These are phyloP conservation scores for Sylvia atricapilla DNA, from an alignment of 2,113 vertebrate genomes.

Conservation along the genomic window DNA sequence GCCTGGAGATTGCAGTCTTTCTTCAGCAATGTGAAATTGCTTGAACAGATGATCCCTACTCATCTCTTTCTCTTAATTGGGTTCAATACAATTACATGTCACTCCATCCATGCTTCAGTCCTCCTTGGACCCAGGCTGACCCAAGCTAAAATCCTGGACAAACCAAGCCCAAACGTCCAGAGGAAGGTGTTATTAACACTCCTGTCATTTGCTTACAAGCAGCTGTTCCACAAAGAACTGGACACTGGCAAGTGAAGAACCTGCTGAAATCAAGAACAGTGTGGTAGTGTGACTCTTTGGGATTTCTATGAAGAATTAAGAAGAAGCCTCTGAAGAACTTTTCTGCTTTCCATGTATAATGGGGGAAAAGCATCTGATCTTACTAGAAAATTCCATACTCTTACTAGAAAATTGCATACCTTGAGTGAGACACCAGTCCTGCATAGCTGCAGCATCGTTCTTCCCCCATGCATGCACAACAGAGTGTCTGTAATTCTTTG, in stretches of 20 bases:
- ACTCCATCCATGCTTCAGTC: background rate
- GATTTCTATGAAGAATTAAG: background rate
- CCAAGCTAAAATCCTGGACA: background rate
- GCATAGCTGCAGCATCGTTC: rapidly evolving
- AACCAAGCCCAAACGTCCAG: background rate
- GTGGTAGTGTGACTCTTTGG: background rate
- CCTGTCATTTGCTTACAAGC: background rate
- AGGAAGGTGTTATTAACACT: background rate
- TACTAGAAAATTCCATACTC: background rate
- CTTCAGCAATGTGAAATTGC: background rate
- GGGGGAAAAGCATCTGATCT: background rate
- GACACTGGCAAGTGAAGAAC: background rate
- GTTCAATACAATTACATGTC: background rate
- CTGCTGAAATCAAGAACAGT: background rate
- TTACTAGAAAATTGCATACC: background rate
- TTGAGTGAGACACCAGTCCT: background rate
- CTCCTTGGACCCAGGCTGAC: background rate
- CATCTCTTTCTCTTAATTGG: background rate
- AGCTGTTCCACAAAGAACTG: background rate
- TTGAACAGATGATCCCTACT: background rate
- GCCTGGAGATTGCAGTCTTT: background rate
- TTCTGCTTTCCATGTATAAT: background rate
- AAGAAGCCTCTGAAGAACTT: background rate
- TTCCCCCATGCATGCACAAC: background rate
- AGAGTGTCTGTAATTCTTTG: background rate